Conservation (phyloP, 2,797 vertebrate genomes). For the Zalophus californianus region DNA sequence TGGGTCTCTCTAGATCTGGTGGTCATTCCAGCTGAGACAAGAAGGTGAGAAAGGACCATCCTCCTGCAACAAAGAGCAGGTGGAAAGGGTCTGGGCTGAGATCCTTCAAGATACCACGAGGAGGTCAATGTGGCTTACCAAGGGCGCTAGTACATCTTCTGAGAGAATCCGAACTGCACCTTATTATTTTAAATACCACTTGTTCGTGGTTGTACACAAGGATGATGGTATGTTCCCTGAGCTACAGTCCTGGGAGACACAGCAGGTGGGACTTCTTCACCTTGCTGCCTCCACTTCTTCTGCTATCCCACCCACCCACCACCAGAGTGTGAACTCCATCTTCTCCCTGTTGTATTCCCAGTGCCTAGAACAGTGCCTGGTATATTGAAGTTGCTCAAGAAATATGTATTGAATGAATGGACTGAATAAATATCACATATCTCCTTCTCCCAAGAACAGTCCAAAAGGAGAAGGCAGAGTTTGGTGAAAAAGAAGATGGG, state of each 20-base stretch:
- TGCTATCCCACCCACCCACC: no score
- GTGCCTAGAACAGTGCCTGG: neutral
- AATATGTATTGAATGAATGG: rapidly evolving
- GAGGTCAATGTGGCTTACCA: neutral
- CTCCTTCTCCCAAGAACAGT: neutral
- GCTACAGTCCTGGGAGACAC: rapidly evolving
- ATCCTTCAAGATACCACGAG: neutral
- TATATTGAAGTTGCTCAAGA: rapidly evolving
- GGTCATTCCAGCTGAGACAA: neutral
- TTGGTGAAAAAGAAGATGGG: rapidly evolving
- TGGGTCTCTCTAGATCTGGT: no score
- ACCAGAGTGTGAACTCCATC: rapidly evolving
- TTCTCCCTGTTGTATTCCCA: neutral
- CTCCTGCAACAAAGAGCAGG: neutral
- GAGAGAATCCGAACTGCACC: neutral
- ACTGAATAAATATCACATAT: rapidly evolving
- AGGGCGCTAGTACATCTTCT: rapidly evolving
- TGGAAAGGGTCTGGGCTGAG: neutral
- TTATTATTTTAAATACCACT: neutral
- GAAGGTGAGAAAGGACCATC: neutral
- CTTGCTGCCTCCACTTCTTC: neutral
- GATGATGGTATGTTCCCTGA: neutral
- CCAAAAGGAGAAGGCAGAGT: neutral
- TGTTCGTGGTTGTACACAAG: no score
- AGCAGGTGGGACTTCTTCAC: neutral